Percentiles rank a stretch among this genome's conserved stretches.
phyloP scores from a whole-genome alignment of 92 coral and sea anemone species.

The Bergia puertoricense region DNA sequence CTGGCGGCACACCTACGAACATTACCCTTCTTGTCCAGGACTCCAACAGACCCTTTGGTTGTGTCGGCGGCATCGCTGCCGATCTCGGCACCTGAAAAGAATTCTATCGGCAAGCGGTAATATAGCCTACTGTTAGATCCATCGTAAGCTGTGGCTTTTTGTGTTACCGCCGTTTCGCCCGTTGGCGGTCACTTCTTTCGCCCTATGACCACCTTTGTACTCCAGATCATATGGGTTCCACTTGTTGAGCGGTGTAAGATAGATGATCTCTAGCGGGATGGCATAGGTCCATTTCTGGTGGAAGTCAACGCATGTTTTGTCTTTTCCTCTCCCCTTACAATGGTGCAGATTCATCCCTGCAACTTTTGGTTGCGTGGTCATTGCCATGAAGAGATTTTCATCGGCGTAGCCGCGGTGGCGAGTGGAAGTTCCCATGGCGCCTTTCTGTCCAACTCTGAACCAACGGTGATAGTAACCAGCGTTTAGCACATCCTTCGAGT shows the following conservation, averaged over 20 bases:
- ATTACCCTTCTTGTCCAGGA: constrained; percentile 40
- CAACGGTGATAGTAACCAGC: constrained; percentile 87
- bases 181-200: constrained; percentile 33
- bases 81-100: constrained; percentile 45
- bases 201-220: constrained; percentile 21
- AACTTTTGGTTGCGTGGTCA: constrained; percentile 87
- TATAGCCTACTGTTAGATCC: constrained; percentile 40
- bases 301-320: constrained; percentile 28
- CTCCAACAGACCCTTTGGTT: constrained; percentile 43
- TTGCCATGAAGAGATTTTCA: constrained; percentile 85
- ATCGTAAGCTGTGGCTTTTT: constrained; percentile 23
- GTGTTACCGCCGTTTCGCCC: constrained; percentile 46
- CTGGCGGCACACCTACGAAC: constrained; percentile 26
- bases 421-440: constrained; percentile 87
- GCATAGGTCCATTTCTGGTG: constrained; percentile 47
- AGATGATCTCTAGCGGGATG: constrained; percentile 50
- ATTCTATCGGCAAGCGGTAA: constrained; percentile 49
- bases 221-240: constrained; percentile 51
- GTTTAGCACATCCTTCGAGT: constrained; percentile 53
- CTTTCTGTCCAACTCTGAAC: constrained; percentile 75
- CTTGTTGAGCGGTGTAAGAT: constrained; percentile 44
- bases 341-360: constrained; percentile 70
- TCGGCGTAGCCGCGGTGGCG: constrained; percentile 91
- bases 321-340: constrained; percentile 44
- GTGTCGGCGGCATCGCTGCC: constrained; percentile 47